These are phyloP conservation scores for Thomomys bottae DNA, from an alignment of 2,113 vertebrate genomes.

Conservation along the genomic window DNA sequence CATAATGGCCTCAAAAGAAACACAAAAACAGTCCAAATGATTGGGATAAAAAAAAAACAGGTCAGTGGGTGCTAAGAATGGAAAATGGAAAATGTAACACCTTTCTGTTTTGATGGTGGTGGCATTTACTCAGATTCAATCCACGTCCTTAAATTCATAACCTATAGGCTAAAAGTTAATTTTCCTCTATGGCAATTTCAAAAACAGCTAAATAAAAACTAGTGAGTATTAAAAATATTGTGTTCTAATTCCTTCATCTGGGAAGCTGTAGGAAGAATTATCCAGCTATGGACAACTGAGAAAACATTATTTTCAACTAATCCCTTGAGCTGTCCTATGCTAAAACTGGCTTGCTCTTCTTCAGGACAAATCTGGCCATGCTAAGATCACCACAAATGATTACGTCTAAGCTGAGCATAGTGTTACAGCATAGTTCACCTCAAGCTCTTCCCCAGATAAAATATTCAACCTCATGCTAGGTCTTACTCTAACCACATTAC, in stretches of 20 bases:
- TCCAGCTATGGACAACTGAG: background rate
- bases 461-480: background rate
- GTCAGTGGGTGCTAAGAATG: background rate
- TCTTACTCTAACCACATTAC: background rate
- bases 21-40: background rate
- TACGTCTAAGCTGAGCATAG: background rate
- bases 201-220: slow-evolving; percentile 4
- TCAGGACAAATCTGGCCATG: background rate
- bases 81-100: background rate
- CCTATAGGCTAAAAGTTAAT: background rate
- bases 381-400: background rate
- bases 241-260: background rate
- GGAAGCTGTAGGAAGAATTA: background rate
- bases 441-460: too few relatives aligned
- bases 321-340: background rate
- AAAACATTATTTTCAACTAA: background rate
- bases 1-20: background rate
- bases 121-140: background rate
- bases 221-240: background rate
- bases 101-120: background rate
- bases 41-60: background rate
- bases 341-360: background rate
- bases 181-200: background rate
- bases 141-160: background rate
- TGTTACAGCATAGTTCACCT: too few relatives aligned